Percentiles rank a stretch among this genome's conserved stretches.
These are phyloP conservation scores for Puffinus mauretanicus DNA, from an alignment of 2,113 vertebrate genomes.

Conservation along the genomic window DNA sequence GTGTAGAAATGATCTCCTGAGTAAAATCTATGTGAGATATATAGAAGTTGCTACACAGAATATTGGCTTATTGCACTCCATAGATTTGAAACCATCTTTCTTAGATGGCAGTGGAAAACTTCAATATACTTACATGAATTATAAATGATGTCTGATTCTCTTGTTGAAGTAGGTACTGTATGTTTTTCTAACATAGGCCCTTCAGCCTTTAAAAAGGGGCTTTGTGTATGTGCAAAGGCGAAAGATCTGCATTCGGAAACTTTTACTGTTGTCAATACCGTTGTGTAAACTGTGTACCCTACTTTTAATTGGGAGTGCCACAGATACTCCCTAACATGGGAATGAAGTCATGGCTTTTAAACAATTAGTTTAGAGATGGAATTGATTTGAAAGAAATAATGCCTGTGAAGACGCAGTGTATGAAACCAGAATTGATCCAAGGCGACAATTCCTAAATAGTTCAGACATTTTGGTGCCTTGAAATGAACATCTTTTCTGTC, in stretches of 20 bases:
- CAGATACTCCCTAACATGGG: conserved; percentile 53
- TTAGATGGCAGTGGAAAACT: conserved; percentile 73
- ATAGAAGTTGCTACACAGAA: conserved; percentile 76
- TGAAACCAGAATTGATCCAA: conserved; percentile 78
- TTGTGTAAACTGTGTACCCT: conserved; percentile 5
- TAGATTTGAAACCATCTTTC: conserved; percentile 75
- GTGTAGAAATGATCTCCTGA: conserved; percentile 64
- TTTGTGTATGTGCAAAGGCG: conserved; percentile 8
- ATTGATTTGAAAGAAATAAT: conserved; percentile 78
- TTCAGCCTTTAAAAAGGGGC: conserved; percentile 42
- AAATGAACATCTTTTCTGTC: conserved; percentile 74
- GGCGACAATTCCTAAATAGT: conserved; percentile 73
- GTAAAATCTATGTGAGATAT: conserved; percentile 70
- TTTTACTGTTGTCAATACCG: background rate
- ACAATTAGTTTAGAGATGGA: conserved; percentile 75
- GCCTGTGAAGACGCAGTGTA: conserved; percentile 62
- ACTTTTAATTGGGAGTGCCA: conserved; percentile 26
- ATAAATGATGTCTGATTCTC: conserved; percentile 79
- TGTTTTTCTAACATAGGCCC: conserved; percentile 49
- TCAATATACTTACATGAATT: conserved; percentile 85
- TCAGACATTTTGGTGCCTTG: conserved; percentile 84
- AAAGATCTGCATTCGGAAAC: conserved; percentile 46
- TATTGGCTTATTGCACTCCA: conserved; percentile 78
- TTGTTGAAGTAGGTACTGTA: conserved; percentile 55
- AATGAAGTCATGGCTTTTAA: conserved; percentile 73